phyloP scores from a whole-genome alignment of 2,113 vertebrate genomes.

The Bettongia penicillata region DNA sequence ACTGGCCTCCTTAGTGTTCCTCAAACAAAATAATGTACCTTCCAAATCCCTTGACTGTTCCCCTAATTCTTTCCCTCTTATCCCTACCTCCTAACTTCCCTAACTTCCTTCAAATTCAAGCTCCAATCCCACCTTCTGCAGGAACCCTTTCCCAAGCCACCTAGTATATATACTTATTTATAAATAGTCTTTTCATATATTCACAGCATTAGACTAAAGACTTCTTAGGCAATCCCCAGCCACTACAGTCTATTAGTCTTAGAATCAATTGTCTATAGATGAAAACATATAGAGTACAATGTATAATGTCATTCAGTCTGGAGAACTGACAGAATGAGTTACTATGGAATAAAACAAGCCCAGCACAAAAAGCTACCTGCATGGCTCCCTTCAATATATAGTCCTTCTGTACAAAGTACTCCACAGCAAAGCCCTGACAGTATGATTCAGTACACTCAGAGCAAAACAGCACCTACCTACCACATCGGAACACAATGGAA shows the following conservation, averaged over 20 bases:
- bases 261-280: neutral
- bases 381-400: neutral
- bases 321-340: neutral
- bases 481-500: neutral
- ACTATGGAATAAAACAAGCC: neutral
- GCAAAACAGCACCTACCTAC: neutral
- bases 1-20: neutral
- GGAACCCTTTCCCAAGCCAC: neutral
- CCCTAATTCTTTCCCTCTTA: neutral
- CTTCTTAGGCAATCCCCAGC: conserved; percentile 53
- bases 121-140: neutral
- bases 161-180: neutral
- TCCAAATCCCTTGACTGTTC: no score
- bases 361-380: neutral
- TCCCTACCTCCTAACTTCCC: neutral
- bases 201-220: neutral
- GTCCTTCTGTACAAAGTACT: neutral
- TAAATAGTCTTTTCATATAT: neutral
- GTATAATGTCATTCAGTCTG: neutral
- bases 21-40: neutral
- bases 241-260: conserved; percentile 62
- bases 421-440: neutral
- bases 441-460: neutral
- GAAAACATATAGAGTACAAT: fast-evolving
- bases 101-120: neutral